Evolutionary conservation across 2,113 vertebrate genomes (phyloP).

Genomic region (Pterocles orientalis): DNA sequence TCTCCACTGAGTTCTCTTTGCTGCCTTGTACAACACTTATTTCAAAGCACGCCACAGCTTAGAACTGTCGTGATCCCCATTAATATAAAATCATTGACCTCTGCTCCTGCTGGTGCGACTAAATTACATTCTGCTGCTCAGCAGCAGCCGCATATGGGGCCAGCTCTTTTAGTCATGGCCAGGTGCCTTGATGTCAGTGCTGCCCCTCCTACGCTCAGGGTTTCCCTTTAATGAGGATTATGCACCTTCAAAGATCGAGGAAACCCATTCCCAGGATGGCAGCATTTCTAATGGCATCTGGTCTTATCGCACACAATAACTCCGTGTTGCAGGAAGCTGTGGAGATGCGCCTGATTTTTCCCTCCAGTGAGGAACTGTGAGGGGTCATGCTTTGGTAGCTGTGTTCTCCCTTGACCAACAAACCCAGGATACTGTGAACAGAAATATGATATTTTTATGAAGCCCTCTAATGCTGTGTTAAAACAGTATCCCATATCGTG

Average conservation of each 20-base stretch:
- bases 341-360: background rate
- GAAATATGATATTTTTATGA: slow-evolving; percentile 55
- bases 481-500: background rate
- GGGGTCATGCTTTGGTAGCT: slow-evolving; percentile 29
- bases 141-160: slow-evolving; percentile 79
- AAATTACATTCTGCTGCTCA: slow-evolving; percentile 87
- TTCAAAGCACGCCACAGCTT: slow-evolving; percentile 83
- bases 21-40: slow-evolving; percentile 83
- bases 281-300: slow-evolving; percentile 72
- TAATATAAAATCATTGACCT: slow-evolving; percentile 89
- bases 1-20: slow-evolving; percentile 76
- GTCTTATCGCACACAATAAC: slow-evolving; percentile 23
- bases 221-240: slow-evolving; percentile 83
- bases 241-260: slow-evolving; percentile 77
- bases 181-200: slow-evolving; percentile 80
- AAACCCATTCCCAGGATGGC: slow-evolving; percentile 70
- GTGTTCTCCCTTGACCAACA: background rate
- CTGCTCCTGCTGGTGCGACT: slow-evolving; percentile 81
- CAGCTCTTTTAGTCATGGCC: slow-evolving; percentile 77
- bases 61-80: slow-evolving; percentile 85
- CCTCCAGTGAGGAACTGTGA: background rate
- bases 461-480: background rate
- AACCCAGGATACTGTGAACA: background rate
- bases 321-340: background rate
- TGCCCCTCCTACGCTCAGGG: slow-evolving; percentile 73